These are phyloP conservation scores for Haliclona indistincta DNA, from an alignment of 37 sponge, comb jelly and placozoan species.

Conservation along the genomic window DNA sequence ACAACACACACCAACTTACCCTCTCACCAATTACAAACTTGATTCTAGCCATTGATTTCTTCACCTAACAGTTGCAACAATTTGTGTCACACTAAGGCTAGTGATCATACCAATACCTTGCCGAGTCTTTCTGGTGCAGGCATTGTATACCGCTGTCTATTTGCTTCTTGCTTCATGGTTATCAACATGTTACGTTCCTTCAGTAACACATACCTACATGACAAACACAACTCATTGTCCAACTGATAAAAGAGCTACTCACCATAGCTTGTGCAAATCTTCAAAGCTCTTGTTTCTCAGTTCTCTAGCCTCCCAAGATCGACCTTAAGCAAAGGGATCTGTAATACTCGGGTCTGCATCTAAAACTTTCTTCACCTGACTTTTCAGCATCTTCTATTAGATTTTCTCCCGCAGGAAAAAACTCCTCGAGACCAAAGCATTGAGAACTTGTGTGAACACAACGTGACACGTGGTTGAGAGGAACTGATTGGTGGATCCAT, in stretches of 20 bases:
- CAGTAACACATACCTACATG: constrained; percentile 61
- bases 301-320: constrained; percentile 61
- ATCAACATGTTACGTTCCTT: constrained; percentile 73
- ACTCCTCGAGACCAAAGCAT: constrained; percentile 69
- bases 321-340: constrained; percentile 12
- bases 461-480: too few relatives aligned
- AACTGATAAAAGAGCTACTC: background rate
- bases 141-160: constrained; percentile 52
- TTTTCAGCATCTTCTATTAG: constrained; percentile 68
- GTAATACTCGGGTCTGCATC: too few relatives aligned
- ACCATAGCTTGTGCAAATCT: constrained; percentile 81
- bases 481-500: too few relatives aligned
- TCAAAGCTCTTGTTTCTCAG: constrained; percentile 73
- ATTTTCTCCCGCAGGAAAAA: constrained; percentile 72
- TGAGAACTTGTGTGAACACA: constrained; percentile 9
- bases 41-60: constrained; percentile 74
- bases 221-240: background rate
- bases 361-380: constrained; percentile 20
- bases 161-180: constrained; percentile 68
- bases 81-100: background rate
- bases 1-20: constrained; percentile 42
- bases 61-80: too few relatives aligned
- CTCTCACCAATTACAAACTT: constrained; percentile 73
- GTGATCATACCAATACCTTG: constrained; percentile 40
- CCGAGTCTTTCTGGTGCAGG: constrained; percentile 64